Base-by-base conservation (phyloP, 2,888 invertebrate species). In the Meloe dianella region DNA sequence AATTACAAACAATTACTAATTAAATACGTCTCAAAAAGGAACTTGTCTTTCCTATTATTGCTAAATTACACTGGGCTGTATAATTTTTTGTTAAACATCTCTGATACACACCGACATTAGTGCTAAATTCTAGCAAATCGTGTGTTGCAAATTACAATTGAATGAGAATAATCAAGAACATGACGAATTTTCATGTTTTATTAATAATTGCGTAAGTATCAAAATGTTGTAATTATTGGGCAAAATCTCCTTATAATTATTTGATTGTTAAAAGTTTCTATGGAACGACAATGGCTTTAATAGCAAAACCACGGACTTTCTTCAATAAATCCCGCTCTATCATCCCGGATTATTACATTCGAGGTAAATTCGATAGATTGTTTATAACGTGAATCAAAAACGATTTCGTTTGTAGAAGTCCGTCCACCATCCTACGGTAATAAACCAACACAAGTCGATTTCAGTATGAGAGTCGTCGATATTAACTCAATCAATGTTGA, bases 401-500 rank as follows among this genome's bases (percentile, higher is more conserved):
- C 7, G 9, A 8, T 38, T 4, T 10, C n/a, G 12, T 68, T 73
- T 75, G 29, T 64, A 93, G 93, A 93, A 86, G 90, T 93, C 83
- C 88, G 92, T 74, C 93, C 93, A 20, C 92, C 92, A 59, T 90
- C 91, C 14, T 85, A 85, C 65, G 90, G 90, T 78, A 91, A 91
- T 57, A 88, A 89, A 67, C 92, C 93, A 35, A 90, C 93, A 64
- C 85, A 89, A 72, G 91, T 94, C 56, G 91, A 92, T 78, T 92
- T 93, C 84, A 91, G 92, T 78, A 91, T 94, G 80, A 92, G 91
- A 81, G 91, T 94, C 47, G 92, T 94, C 71, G 94, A 94, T 81
- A 93, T 94, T 69, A 94, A 94, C 83, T 93, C 93, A 24, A 93
- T 94, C 74, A 94, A 93, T 80, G 93, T 94, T 69, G 93, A 93